phyloP scores from a whole-genome alignment of 2,797 vertebrate genomes.

The Cirrhinus molitorella region DNA sequence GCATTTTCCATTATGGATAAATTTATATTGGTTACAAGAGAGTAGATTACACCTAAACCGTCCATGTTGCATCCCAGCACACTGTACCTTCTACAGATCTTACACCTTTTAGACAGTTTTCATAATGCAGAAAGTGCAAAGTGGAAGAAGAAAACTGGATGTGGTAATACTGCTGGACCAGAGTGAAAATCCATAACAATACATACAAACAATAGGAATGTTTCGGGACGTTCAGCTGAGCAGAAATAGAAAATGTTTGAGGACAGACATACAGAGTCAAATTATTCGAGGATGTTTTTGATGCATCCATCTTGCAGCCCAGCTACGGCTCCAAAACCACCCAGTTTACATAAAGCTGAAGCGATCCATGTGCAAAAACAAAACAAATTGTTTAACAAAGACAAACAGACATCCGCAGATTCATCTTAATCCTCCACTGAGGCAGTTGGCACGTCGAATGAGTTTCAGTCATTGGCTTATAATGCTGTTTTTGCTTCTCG shows the following conservation, averaged over 20 bases:
- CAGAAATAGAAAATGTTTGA: neutral
- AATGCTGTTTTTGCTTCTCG: conserved; percentile 25
- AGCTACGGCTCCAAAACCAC: conserved; percentile 16
- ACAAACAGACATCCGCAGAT: conserved; percentile 28
- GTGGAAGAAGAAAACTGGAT: conserved; percentile 11
- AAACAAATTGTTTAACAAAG: conserved; percentile 32
- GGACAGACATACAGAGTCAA: neutral
- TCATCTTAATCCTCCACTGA: neutral
- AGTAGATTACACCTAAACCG: conserved; percentile 2
- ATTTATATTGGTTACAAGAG: neutral
- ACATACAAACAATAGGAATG: conserved; percentile 21
- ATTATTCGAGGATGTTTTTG: neutral
- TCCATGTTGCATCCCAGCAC: neutral
- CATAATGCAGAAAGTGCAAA: conserved; percentile 53
- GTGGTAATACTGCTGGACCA: conserved; percentile 20
- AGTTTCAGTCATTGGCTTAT: conserved; percentile 36
- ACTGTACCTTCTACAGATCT: conserved; percentile 33
- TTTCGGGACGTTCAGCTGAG: conserved; percentile 5
- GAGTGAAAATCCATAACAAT: conserved; percentile 23
- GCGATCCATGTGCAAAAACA: conserved; percentile 38
- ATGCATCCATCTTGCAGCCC: neutral
- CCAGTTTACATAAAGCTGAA: conserved; percentile 34
- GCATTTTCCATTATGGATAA: conserved; percentile 13
- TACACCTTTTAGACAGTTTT: conserved; percentile 39
- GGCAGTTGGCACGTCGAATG: conserved; percentile 48